Conservation (phyloP, 2,797 vertebrate genomes). For the Pelodytes ibericus region DNA sequence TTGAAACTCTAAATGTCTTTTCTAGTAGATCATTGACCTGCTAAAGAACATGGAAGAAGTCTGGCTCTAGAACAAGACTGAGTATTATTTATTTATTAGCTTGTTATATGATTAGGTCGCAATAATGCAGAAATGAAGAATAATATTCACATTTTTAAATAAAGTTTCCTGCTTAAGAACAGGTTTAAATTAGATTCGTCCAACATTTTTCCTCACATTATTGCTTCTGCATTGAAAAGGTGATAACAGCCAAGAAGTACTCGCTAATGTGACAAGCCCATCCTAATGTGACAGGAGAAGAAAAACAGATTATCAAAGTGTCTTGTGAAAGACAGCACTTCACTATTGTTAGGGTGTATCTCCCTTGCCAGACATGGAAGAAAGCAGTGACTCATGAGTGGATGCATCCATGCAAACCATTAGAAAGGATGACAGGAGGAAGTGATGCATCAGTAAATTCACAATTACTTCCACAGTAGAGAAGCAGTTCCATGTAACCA, state of each 20-base stretch:
- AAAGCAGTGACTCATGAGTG: background rate
- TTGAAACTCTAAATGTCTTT: too few relatives aligned
- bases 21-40: too few relatives aligned
- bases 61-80: too few relatives aligned
- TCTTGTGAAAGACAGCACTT: background rate
- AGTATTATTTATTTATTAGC: too few relatives aligned
- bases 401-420: background rate
- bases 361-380: background rate
- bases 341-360: background rate
- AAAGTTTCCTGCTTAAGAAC: too few relatives aligned
- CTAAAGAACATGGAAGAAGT: too few relatives aligned
- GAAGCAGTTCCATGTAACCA: background rate
- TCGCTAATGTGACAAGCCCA: background rate
- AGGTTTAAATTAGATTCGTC: too few relatives aligned
- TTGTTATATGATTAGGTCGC: too few relatives aligned
- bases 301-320: conserved; percentile 11
- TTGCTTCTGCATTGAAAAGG: background rate
- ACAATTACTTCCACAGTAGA: background rate
- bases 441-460: background rate
- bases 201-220: too few relatives aligned
- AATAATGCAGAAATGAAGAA: too few relatives aligned
- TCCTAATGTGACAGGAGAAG: background rate
- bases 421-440: background rate
- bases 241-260: background rate
- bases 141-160: too few relatives aligned